Percentiles rank a stretch among this genome's conserved stretches.
Conservation (phyloP, 2,888 invertebrate genomes). For the Eudemis profundana region DNA sequence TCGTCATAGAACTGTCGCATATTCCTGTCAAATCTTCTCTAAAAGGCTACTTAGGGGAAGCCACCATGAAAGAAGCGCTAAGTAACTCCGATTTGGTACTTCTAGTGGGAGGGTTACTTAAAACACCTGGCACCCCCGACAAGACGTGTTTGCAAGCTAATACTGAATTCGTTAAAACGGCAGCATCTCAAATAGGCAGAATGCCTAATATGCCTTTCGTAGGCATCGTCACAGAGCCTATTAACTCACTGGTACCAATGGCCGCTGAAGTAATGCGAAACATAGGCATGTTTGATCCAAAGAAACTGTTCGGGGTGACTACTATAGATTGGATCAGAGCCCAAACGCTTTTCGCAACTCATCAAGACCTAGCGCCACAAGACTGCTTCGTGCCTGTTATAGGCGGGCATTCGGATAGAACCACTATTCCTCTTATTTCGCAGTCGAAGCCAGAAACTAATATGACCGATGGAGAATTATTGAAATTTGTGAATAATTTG, state of each 20-base stretch:
- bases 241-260: conserved; percentile 76
- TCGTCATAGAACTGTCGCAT: conserved; percentile 77
- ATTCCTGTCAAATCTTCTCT: conserved; percentile 69
- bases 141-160: conserved; percentile 85
- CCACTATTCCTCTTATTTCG: conserved; percentile 91
- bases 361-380: conserved; percentile 86
- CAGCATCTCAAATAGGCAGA: conserved; percentile 63
- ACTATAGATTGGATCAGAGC: conserved; percentile 90
- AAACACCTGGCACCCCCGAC: conserved; percentile 86
- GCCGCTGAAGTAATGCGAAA: conserved; percentile 72
- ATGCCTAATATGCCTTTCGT: conserved; percentile 68
- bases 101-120: conserved; percentile 86
- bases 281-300: conserved; percentile 84
- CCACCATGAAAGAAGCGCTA: conserved; percentile 68
- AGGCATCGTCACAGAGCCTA: conserved; percentile 76
- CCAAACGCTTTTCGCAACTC: conserved; percentile 89
- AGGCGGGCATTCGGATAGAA: conserved; percentile 91
- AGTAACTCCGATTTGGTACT: conserved; percentile 87
- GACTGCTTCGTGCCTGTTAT: conserved; percentile 90
- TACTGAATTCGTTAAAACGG: conserved; percentile 65
- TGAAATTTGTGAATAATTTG: conserved; percentile 65
- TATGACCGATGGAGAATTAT: conserved; percentile 72
- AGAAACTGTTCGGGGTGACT: conserved; percentile 90
- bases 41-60: conserved; percentile 63
- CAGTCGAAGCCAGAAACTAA: conserved; percentile 86